Evolutionary conservation across 92 coral and sea anemone genomes (phyloP).

Genomic region (Virgularia gustaviana): DNA sequence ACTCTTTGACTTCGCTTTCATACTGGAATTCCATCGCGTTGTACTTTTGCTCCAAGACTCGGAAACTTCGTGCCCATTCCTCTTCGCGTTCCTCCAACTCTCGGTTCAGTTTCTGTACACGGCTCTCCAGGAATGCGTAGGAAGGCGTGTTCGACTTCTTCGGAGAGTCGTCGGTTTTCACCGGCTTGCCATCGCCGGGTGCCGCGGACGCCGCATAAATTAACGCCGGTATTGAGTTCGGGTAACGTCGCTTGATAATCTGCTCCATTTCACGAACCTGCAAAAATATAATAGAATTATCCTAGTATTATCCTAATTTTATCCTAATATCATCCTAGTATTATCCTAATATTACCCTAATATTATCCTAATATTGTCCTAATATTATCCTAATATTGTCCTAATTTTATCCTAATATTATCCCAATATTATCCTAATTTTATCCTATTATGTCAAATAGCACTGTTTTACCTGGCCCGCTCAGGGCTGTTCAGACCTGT

Average conservation of each 20-base stretch:
- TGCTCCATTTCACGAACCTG: slow-evolving; percentile 99
- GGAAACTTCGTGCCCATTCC: slow-evolving; percentile 70
- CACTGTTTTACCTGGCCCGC: no score
- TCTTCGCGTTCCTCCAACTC: slow-evolving; percentile 90
- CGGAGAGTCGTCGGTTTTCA: slow-evolving; percentile 68
- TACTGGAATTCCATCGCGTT: slow-evolving; percentile 81
- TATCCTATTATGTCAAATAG: no score
- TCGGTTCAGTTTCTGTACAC: slow-evolving; percentile 73
- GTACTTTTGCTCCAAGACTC: slow-evolving; percentile 85
- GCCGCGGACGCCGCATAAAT: slow-evolving; percentile 98
- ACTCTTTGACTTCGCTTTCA: slow-evolving; percentile 67
- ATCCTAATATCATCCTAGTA: no score
- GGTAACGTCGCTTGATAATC: slow-evolving; percentile 91
- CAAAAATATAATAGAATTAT: no score
- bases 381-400: no score
- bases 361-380: no score
- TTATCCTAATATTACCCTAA: no score
- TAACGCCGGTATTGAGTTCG: slow-evolving; percentile 94
- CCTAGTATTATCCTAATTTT: no score
- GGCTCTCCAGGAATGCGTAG: slow-evolving; percentile 71
- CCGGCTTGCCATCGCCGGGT: slow-evolving; percentile 87
- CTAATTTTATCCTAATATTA: no score
- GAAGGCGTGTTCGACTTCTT: slow-evolving; percentile 78
- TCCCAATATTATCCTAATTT: no score
- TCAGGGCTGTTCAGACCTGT: no score